A percentile compares a stretch with the other conserved stretches of the same genome.
Evolutionary conservation across 2,888 invertebrate species (phyloP).

Genomic region (Monopis laevigella): DNA sequence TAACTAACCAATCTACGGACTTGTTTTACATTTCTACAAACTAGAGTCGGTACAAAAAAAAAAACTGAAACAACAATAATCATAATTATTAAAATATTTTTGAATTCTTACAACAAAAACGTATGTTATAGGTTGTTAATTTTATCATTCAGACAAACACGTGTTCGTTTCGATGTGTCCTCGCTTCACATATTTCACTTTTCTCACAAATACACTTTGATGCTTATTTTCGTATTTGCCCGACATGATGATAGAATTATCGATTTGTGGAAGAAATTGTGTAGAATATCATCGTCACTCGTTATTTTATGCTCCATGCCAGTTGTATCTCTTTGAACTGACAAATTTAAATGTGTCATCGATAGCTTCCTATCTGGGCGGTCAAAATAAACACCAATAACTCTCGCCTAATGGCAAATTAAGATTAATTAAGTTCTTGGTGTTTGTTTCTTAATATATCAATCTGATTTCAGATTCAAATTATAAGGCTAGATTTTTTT

Average conservation of each 20-base stretch:
- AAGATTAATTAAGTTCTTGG: constrained; percentile 11
- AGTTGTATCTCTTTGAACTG: constrained; percentile 49
- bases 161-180: constrained; percentile 54
- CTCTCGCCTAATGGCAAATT: constrained; percentile 9
- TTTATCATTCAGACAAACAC: constrained; percentile 63
- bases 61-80: too few species aligned
- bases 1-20: too few species aligned
- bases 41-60: too few species aligned
- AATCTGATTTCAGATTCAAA: not conserved
- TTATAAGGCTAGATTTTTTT: not conserved
- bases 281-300: constrained; percentile 26
- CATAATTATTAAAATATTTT: too few species aligned
- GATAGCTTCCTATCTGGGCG: constrained; percentile 46
- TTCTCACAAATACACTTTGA: constrained; percentile 62
- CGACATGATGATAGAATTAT: constrained; percentile 57
- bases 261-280: constrained; percentile 57
- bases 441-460: constrained; percentile 3
- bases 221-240: constrained; percentile 63
- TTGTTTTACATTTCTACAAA: too few species aligned
- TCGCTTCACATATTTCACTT: constrained; percentile 57
- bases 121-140: too few species aligned
- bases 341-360: constrained; percentile 60
- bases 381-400: constrained; percentile 9
- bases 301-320: constrained; percentile 30
- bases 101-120: too few species aligned